Base-by-base conservation (phyloP, 2,113 vertebrate genomes). In the Accipiter cooperii region DNA sequence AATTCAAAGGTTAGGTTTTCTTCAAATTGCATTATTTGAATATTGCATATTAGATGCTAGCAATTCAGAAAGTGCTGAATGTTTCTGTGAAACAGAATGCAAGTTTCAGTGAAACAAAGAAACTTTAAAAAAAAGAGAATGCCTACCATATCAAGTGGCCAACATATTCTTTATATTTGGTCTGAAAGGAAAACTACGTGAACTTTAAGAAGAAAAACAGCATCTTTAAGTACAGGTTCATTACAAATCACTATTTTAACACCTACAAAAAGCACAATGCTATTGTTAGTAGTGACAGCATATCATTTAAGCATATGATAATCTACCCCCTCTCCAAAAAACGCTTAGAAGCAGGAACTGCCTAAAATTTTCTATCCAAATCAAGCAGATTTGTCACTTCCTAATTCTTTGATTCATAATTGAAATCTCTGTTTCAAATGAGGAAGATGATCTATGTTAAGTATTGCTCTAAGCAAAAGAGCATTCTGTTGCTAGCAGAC, bases 401-500 rank as follows among this genome's bases (percentile, higher is more conserved):
- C 52, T 92, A 93, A 93, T 90, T 96, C 42, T 85, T 93, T 92
- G 63, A 77, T 93, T 85, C 61, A 34, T 89, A 93, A 91, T 38
- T 95, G 42, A 95, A 96, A 88, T 94, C 74, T 89, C 33, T 24
- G 20, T 89, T 96, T 96, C 92, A 91, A 87, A 71, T 44, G 63
- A 94, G 74, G 75, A 79, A 78, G 74, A 83, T 17, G 31, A 87
- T 75, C 31, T 49, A 33, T 60, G 22, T 57, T 55, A 60, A 86
- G 54, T 24, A 61, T 25, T 78, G 68, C 46, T 90, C 31, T 65
- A 90, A 88, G 89, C 40, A 83, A 73, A 78, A 49, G 13, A 87
- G 44, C 36, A 40, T 82, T 79, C 60, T 78, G 29, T 33, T 82
- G 34, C 60, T 70, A 66, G 44, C 24, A 84, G 87, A 42, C 25